phyloP scores from a whole-genome alignment of 2,797 vertebrate genomes.

The Alcedo atthis region DNA sequence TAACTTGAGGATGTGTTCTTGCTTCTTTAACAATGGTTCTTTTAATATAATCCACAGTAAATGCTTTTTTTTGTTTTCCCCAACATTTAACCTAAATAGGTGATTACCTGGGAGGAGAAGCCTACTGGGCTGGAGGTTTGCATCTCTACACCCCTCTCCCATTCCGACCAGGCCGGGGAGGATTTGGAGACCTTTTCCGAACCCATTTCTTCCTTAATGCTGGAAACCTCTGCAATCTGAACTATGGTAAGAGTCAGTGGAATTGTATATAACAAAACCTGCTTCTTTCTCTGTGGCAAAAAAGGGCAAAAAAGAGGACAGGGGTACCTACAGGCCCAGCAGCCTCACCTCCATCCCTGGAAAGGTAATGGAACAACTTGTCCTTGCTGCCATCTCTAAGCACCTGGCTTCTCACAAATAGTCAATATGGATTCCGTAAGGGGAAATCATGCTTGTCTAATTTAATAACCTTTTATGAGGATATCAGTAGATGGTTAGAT shows the following conservation, averaged over 20 bases:
- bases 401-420: too few species aligned
- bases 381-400: too few species aligned
- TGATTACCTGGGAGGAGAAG: slow-evolving; percentile 95
- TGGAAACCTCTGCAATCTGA: slow-evolving; percentile 96
- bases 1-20: not conserved
- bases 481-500: too few species aligned
- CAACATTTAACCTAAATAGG: slow-evolving; percentile 76
- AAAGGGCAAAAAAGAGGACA: not conserved
- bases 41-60: not conserved
- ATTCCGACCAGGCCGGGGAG: slow-evolving; percentile 90
- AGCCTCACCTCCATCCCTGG: too few species aligned
- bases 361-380: too few species aligned
- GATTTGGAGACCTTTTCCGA: slow-evolving; percentile 95
- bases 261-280: not conserved
- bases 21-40: not conserved
- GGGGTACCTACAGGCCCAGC: too few species aligned
- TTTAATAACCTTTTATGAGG: too few species aligned
- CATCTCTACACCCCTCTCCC: slow-evolving; percentile 96
- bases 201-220: slow-evolving; percentile 98
- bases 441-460: too few species aligned
- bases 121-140: slow-evolving; percentile 93
- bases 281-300: not conserved
- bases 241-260: slow-evolving; percentile 85
- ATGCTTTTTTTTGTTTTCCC: not conserved
- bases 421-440: too few species aligned